phyloP scores from a whole-genome alignment of 2,113 vertebrate genomes.

The Tachuris rubrigastra region DNA sequence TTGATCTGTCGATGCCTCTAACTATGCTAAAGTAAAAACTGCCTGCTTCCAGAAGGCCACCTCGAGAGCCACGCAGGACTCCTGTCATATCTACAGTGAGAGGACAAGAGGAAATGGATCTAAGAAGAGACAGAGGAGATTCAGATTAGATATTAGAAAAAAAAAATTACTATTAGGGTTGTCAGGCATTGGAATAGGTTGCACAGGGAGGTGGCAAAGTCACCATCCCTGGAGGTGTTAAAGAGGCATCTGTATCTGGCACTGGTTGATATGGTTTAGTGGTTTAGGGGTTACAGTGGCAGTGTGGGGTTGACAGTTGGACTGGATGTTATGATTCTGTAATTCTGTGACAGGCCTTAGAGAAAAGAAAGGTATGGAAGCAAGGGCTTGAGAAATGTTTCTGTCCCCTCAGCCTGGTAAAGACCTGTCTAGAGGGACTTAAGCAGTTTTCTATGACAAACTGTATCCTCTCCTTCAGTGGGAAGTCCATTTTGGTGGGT shows the following conservation, averaged over 20 bases:
- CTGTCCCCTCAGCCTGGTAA: neutral
- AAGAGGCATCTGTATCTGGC: neutral
- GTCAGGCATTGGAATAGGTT: neutral
- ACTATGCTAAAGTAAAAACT: neutral
- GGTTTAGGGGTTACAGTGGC: neutral
- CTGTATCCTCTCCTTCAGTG: neutral
- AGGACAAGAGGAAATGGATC: neutral
- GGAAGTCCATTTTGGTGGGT: neutral
- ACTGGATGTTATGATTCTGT: neutral
- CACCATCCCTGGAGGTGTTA: neutral
- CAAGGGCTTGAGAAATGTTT: neutral
- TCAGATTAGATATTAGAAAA: neutral
- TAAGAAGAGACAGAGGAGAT: neutral
- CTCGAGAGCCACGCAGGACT: neutral
- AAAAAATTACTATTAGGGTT: accelerated
- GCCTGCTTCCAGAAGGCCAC: neutral
- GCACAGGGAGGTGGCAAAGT: neutral
- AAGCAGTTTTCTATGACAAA: accelerated
- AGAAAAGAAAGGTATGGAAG: neutral
- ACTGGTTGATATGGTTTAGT: neutral
- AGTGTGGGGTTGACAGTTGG: neutral
- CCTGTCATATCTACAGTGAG: neutral
- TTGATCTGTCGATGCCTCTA: neutral
- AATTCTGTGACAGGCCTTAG: neutral
- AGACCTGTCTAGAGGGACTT: neutral